Evolutionary conservation across 2,888 invertebrate species (phyloP).

Genomic region (Plagodis pulveraria): DNA sequence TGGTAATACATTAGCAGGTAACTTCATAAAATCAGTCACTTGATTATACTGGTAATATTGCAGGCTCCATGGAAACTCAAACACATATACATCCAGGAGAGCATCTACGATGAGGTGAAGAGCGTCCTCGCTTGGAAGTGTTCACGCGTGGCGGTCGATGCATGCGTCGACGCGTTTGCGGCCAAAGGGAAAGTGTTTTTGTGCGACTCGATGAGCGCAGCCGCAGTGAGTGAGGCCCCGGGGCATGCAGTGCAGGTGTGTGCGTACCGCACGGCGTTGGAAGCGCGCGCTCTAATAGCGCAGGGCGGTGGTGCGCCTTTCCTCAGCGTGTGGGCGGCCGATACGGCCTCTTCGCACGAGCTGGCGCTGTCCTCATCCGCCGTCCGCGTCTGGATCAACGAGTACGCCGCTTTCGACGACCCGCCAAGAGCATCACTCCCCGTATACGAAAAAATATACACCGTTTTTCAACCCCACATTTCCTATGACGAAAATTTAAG

Average conservation of each 20-base stretch:
- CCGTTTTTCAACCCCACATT: neutral
- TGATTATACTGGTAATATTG: neutral
- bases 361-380: conserved; percentile 13
- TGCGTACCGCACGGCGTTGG: conserved; percentile 18
- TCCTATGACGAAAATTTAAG: neutral
- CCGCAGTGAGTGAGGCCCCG: neutral
- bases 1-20: no score
- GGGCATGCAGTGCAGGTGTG: conserved; percentile 1
- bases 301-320: neutral
- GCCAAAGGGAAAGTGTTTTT: conserved; percentile 7
- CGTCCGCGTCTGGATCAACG: conserved; percentile 19
- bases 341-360: conserved; percentile 12
- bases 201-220: conserved; percentile 9
- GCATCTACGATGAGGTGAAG: conserved; percentile 19
- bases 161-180: conserved; percentile 11
- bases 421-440: conserved; percentile 18
- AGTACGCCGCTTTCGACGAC: conserved; percentile 21
- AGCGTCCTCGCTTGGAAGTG: conserved; percentile 12
- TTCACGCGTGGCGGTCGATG: conserved; percentile 2
- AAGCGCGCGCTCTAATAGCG: conserved; percentile 10
- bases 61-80: conserved; percentile 25
- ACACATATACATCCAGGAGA: conserved; percentile 20
- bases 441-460: conserved; percentile 9
- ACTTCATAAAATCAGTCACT: no score
- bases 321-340: conserved; percentile 18